A percentile compares a stretch with the other conserved stretches of the same genome.
These are phyloP conservation scores for Drosophila bocqueti DNA, from an alignment of 1,140 invertebrate species.

Conservation along the genomic window DNA sequence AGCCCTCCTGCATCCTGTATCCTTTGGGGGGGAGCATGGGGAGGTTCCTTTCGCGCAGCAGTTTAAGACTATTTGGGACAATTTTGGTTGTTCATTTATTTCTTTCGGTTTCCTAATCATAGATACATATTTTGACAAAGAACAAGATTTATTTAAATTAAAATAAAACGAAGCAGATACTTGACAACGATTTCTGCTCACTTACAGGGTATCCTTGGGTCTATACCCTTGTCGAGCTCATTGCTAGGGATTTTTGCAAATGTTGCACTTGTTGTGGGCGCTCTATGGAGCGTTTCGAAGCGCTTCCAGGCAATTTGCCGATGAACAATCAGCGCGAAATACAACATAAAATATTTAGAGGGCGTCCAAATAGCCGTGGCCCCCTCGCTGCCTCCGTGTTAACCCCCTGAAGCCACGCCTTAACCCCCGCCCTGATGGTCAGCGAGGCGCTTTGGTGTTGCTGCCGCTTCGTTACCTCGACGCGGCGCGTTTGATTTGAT, in stretches of 20 bases:
- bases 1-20: slow-evolving; percentile 6
- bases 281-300: slow-evolving; percentile 76
- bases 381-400: not conserved
- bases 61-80: no score
- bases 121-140: no score
- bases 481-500: slow-evolving; percentile 79
- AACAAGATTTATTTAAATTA: not conserved
- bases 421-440: slow-evolving; percentile 22
- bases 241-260: slow-evolving; percentile 16
- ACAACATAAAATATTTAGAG: slow-evolving; percentile 82
- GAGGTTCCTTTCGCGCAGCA: not conserved
- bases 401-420: slow-evolving; percentile 2
- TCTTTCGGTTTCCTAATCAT: not conserved
- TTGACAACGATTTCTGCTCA: no score
- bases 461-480: slow-evolving; percentile 79
- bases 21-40: not conserved
- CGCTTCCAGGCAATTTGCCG: slow-evolving; percentile 82
- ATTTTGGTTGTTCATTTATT: not conserved
- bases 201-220: slow-evolving; percentile 2
- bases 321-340: slow-evolving; percentile 81
- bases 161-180: no score
- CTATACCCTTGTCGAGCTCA: not conserved
- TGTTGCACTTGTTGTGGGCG: slow-evolving; percentile 57
- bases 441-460: slow-evolving; percentile 72
- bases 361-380: slow-evolving; percentile 35